These are phyloP conservation scores for Vanacampus margaritifer DNA, from an alignment of 2,113 vertebrate species.

Conservation along the genomic window DNA sequence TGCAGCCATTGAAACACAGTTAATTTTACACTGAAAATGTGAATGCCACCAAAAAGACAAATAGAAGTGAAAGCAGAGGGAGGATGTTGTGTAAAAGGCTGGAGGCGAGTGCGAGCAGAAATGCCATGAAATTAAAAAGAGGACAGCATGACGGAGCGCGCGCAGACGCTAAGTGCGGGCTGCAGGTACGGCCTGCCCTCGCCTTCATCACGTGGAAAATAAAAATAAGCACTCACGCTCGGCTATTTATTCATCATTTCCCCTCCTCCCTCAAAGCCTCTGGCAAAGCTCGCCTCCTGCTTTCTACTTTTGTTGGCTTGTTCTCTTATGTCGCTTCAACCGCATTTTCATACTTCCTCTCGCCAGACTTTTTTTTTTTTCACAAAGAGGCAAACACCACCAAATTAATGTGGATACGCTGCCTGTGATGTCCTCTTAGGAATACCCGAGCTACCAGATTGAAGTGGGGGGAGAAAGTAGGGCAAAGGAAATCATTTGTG, in stretches of 20 bases:
- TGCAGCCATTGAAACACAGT: slow-evolving; percentile 72
- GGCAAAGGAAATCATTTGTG: slow-evolving; percentile 33
- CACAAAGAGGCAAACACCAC: slow-evolving; percentile 32
- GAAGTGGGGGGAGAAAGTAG: slow-evolving; percentile 47
- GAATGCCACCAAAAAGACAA: slow-evolving; percentile 70
- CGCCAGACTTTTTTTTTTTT: slow-evolving; percentile 41
- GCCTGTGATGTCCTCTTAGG: slow-evolving; percentile 52
- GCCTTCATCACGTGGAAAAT: slow-evolving; percentile 57
- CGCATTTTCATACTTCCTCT: slow-evolving; percentile 46
- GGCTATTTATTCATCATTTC: slow-evolving; percentile 59
- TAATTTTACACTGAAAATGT: slow-evolving; percentile 74
- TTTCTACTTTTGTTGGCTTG: slow-evolving; percentile 43
- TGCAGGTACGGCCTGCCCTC: slow-evolving; percentile 53
- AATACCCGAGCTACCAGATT: slow-evolving; percentile 46
- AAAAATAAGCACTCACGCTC: slow-evolving; percentile 38
- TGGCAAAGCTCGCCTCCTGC: slow-evolving; percentile 28
- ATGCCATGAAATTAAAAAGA: slow-evolving; percentile 77
- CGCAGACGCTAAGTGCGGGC: slow-evolving; percentile 67
- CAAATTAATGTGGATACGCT: slow-evolving; percentile 63
- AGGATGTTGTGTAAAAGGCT: slow-evolving; percentile 67
- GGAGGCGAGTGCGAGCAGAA: slow-evolving; percentile 65
- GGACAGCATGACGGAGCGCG: slow-evolving; percentile 73
- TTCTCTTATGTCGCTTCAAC: slow-evolving; percentile 37
- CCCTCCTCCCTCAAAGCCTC: slow-evolving; percentile 37
- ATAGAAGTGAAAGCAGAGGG: slow-evolving; percentile 70